These are phyloP conservation scores for Ophiodon elongatus DNA, from an alignment of 2,113 vertebrate species.

Conservation along the genomic window DNA sequence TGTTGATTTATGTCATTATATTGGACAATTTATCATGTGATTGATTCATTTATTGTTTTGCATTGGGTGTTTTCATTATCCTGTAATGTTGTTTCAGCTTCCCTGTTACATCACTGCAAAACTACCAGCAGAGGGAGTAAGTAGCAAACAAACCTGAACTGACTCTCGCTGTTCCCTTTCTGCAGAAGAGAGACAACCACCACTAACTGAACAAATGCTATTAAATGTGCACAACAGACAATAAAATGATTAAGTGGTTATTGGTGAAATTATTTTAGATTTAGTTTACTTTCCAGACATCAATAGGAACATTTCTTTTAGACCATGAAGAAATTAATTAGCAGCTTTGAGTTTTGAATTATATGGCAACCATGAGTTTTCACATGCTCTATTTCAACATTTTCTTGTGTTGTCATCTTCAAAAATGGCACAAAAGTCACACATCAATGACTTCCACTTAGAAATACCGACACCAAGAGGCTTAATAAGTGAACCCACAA, in stretches of 20 bases:
- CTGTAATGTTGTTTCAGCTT: not conserved
- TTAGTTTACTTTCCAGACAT: not conserved
- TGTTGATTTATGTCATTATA: not conserved
- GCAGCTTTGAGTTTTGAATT: not conserved
- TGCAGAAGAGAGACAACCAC: not conserved
- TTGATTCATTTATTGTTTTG: not conserved
- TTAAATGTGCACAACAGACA: slow-evolving; percentile 24
- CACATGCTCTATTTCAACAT: not conserved
- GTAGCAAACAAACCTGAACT: slow-evolving; percentile 32
- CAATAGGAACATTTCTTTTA: not conserved
- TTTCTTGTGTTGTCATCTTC: not conserved
- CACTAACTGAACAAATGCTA: not conserved
- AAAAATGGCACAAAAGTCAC: not conserved
- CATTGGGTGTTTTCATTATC: not conserved
- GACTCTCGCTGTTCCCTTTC: not conserved
- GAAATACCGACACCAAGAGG: not conserved
- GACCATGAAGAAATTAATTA: not conserved
- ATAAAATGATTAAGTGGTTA: slow-evolving; percentile 10
- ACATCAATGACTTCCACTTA: not conserved
- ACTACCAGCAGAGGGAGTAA: slow-evolving; percentile 66
- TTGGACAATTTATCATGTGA: not conserved
- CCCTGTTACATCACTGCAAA: not conserved
- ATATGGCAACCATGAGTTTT: not conserved
- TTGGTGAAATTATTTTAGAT: not conserved
- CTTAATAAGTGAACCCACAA: slow-evolving; percentile 8